A percentile compares a stretch with the other conserved stretches of the same genome.
phyloP scores from a whole-genome alignment of 2,888 invertebrate species.

The Mystacides longicornis region DNA sequence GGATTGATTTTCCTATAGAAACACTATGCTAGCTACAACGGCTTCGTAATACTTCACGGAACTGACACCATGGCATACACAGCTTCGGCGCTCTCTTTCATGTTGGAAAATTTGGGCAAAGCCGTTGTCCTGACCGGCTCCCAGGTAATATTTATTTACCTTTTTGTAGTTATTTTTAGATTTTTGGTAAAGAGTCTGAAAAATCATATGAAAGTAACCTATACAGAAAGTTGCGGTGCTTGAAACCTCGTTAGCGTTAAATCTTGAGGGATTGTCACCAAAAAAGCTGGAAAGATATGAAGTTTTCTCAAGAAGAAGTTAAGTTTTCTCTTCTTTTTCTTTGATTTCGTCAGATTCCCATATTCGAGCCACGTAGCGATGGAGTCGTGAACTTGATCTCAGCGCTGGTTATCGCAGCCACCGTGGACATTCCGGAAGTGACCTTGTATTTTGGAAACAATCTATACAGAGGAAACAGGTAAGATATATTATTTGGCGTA shows the following conservation, averaged over 20 bases:
- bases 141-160: no score
- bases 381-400: conserved; percentile 90
- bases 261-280: no score
- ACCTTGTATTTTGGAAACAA: conserved; percentile 85
- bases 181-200: no score
- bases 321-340: no score
- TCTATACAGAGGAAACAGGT: conserved; percentile 79
- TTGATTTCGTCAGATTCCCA: conserved; percentile 67
- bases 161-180: no score
- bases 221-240: no score
- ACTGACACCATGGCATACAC: conserved; percentile 95
- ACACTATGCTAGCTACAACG: conserved; percentile 75
- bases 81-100: conserved; percentile 92
- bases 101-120: conserved; percentile 93
- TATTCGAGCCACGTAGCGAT: conserved; percentile 89
- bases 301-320: no score
- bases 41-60: conserved; percentile 92
- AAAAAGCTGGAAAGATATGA: no score
- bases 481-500: no score
- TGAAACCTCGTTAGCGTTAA: no score
- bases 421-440: conserved; percentile 87
- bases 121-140: conserved; percentile 90
- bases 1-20: no score
- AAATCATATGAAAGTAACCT: no score
- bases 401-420: conserved; percentile 83